Conservation (phyloP, 2,888 invertebrate species). For the Ariolimax columbianus region DNA sequence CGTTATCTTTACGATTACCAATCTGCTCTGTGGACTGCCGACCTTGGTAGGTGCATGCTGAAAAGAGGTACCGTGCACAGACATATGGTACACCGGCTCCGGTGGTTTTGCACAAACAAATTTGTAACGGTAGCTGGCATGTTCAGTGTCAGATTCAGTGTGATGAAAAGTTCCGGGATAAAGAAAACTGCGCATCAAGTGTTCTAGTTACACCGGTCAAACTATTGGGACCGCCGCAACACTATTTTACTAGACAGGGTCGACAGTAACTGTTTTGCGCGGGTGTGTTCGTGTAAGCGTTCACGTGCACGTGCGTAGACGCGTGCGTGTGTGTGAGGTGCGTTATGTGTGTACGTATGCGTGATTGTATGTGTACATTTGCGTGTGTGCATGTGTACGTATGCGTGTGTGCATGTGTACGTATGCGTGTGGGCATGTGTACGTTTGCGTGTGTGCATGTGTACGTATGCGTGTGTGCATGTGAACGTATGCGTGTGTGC, state of each 20-base stretch:
- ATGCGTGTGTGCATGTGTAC: not conserved
- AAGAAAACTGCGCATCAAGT: constrained; percentile 23
- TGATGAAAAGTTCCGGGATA: constrained; percentile 5
- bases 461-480: too few relatives aligned
- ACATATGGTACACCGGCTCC: not conserved
- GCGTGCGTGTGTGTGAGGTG: not conserved
- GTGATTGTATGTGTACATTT: not conserved
- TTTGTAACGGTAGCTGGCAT: not conserved
- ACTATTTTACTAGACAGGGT: not conserved
- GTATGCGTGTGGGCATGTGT: too few relatives aligned
- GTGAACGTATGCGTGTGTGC: too few relatives aligned
- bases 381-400: not conserved
- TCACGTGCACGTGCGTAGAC: too few relatives aligned
- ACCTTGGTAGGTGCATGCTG: not conserved
- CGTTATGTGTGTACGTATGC: not conserved
- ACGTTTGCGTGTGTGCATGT: too few relatives aligned
- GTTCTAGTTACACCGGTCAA: not conserved
- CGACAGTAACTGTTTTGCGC: too few relatives aligned
- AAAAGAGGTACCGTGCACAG: not conserved
- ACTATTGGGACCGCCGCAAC: not conserved
- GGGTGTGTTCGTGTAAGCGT: too few relatives aligned
- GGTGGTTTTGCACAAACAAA: constrained; percentile 16
- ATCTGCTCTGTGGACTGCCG: not conserved
- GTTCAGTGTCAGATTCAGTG: not conserved
- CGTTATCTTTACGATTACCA: not conserved